These are phyloP conservation scores for Platorchestia sp. DNA, from an alignment of 1,140 invertebrate genomes.

Conservation along the genomic window DNA sequence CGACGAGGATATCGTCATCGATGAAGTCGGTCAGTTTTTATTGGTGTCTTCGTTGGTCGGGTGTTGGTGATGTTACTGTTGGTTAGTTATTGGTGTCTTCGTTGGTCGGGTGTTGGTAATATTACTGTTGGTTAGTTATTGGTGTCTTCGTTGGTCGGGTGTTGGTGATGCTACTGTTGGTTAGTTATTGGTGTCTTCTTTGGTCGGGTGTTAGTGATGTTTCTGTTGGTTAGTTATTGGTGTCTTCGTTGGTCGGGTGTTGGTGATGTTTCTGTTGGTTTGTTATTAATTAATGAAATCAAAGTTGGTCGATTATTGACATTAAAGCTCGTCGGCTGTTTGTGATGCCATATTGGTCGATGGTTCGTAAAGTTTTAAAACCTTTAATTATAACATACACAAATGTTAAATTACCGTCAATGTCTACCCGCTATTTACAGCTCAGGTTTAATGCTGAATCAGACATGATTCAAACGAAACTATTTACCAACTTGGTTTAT, in stretches of 20 bases:
- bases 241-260: too few species aligned
- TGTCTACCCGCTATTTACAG: not conserved
- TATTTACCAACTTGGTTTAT: not conserved
- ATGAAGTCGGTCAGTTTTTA: not conserved
- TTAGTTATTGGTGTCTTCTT: not conserved
- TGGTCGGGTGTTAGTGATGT: too few species aligned
- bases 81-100: not conserved
- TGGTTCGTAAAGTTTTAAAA: not conserved
- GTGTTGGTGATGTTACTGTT: not conserved
- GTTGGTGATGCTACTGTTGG: not conserved
- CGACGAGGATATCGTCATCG: not conserved
- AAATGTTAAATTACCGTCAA: not conserved
- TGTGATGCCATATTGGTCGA: not conserved
- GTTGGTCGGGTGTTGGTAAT: not conserved
- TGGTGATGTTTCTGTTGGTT: too few species aligned
- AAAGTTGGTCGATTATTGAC: too few species aligned
- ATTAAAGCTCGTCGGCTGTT: not conserved
- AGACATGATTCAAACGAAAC: not conserved
- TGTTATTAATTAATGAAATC: too few species aligned
- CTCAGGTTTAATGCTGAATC: not conserved
- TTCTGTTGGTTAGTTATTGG: too few species aligned
- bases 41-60: constrained; percentile 70
- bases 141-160: not conserved
- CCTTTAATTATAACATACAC: too few species aligned
- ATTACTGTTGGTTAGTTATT: not conserved